Evolutionary conservation across 2,888 invertebrate species (phyloP).

Genomic region (Mamestra brassicae): DNA sequence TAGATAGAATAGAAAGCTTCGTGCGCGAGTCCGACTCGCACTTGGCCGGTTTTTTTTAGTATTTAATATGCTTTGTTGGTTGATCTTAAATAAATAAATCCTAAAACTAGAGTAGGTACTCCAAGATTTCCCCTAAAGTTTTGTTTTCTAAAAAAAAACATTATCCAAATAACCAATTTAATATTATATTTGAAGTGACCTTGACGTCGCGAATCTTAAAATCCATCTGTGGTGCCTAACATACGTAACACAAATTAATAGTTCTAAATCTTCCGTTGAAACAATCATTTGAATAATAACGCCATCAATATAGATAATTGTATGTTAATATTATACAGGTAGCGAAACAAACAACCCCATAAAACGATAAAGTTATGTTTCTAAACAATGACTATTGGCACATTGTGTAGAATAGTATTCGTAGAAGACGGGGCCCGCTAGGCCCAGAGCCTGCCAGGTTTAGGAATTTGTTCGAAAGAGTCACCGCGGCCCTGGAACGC

Average conservation of each 20-base stretch:
- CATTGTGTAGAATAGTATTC: conserved; percentile 21
- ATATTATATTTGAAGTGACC: neutral
- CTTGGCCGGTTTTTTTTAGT: too few relatives aligned
- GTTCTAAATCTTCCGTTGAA: conserved; percentile 33
- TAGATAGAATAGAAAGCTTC: too few relatives aligned
- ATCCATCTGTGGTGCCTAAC: neutral
- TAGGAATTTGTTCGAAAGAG: too few relatives aligned
- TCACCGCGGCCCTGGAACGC: too few relatives aligned
- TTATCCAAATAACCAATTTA: neutral
- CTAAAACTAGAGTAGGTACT: neutral
- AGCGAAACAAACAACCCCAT: conserved; percentile 44
- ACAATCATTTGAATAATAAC: conserved; percentile 39
- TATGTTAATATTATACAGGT: conserved; percentile 47
- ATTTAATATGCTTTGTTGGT: too few relatives aligned
- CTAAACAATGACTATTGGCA: conserved; percentile 17
- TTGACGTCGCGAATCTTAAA: conserved; percentile 5
- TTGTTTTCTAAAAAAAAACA: neutral
- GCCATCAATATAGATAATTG: conserved; percentile 35
- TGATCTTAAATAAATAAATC: neutral
- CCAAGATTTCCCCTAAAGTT: too few relatives aligned
- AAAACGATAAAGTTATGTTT: conserved; percentile 48
- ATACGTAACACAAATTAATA: conserved; percentile 2
- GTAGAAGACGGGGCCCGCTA: neutral
- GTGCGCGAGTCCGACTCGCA: too few relatives aligned
- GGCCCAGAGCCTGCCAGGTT: too few relatives aligned